Conservation (phyloP, 2,113 vertebrate genomes). For the Plecotus auritus region DNA sequence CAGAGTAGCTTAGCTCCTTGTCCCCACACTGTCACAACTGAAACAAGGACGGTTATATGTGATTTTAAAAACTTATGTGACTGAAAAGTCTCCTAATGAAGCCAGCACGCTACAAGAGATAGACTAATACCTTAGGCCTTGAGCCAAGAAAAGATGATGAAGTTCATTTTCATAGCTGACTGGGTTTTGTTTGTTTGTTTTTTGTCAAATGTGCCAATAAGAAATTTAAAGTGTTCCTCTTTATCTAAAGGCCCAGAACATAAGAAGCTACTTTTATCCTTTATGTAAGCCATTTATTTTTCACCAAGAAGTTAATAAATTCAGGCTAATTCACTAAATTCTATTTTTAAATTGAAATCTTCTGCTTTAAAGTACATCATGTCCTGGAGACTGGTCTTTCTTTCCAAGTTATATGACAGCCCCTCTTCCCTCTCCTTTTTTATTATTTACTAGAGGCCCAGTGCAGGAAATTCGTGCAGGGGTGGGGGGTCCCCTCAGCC, state of each 20-base stretch:
- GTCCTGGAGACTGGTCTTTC: background rate
- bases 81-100: slow-evolving; percentile 59
- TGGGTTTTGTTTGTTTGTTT: background rate
- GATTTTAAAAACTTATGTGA: background rate
- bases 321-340: slow-evolving; percentile 34
- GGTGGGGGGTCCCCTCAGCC: too few species aligned
- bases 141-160: slow-evolving; percentile 40
- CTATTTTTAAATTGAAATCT: slow-evolving; percentile 38
- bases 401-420: background rate
- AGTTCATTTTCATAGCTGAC: background rate
- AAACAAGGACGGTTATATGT: slow-evolving; percentile 13
- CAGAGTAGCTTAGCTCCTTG: background rate
- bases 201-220: background rate
- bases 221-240: slow-evolving; percentile 13
- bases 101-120: slow-evolving; percentile 5
- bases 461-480: too few species aligned
- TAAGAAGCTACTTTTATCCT: slow-evolving; percentile 17
- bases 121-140: slow-evolving; percentile 17
- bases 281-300: background rate
- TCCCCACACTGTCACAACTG: background rate
- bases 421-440: background rate
- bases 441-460: too few species aligned
- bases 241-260: slow-evolving; percentile 54
- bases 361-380: background rate
- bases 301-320: slow-evolving; percentile 30